Evolutionary conservation across 2,113 vertebrate genomes (phyloP), one percentile per base, ranked within the genome.

Genomic region (Anolis sagrei): DNA sequence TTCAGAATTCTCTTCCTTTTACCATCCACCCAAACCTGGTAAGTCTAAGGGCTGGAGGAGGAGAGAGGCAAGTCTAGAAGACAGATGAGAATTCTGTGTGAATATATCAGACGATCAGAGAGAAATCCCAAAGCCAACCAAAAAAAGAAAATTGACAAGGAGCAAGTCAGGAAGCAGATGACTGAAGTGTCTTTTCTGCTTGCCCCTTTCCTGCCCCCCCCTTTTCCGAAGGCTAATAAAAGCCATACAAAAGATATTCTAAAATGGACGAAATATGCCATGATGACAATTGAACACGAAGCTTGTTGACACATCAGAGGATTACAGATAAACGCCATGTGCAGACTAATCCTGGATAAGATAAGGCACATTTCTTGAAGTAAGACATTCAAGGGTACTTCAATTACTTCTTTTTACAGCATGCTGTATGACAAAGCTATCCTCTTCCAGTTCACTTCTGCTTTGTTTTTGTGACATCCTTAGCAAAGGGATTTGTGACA

Each of bases 381-480:
- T 44, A 62, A 83, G 72, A 32, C 32, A 25, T 85, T 49, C 64
- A 70, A 62, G 49, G 54, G 76, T 16, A 84, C 49, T 61, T n/a
- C 74, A 66, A 16, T 49, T 36, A 77, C 34, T 14, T 19, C 1
- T 23, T 44, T 44, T 83, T 34, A 14, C 11, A 16, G 54, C 51
- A 54, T 5, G 11, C 51, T 54, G 51, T 44, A 44, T 5, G 2
- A 44, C 51, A 13, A 5, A 4, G 54, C 54, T 58, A 18, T 58
- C 54, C 54, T 58, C 14, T 58, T 58, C 11, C 54, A 54, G 8
- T 27, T 16, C 75, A 7, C 16, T 49, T 48, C 10, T n/a, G 44
- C 51, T 21, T 21, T 44, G 5, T 44, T 44, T 34, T 49, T 64
- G 62, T 6, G 36, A 16, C 6, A 48, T 27, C 27, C 70, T 54